Conservation (phyloP, 2,888 invertebrate species). For the Ganaspis brasiliensis region DNA sequence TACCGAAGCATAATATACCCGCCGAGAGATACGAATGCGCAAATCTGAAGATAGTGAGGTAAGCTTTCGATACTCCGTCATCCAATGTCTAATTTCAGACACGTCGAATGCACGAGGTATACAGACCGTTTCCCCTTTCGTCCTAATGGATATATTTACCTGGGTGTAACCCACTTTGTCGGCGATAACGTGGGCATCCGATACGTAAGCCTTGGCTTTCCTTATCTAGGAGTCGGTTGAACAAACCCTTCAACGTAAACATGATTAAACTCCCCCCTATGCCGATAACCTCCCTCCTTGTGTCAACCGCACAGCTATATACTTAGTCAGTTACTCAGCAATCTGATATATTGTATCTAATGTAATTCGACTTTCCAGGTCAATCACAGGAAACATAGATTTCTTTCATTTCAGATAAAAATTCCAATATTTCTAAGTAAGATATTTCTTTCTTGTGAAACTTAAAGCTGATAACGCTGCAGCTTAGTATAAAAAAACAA, state of each 20-base stretch:
- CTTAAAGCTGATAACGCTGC: no score
- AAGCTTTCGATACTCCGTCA: slow-evolving; percentile 54
- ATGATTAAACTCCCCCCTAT: slow-evolving; percentile 5
- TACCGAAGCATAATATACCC: slow-evolving; percentile 11
- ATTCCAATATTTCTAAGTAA: no score
- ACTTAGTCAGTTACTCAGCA: not conserved
- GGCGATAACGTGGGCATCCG: slow-evolving; percentile 66
- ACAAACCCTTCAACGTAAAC: slow-evolving; percentile 21
- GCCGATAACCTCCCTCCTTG: not conserved
- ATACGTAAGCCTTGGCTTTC: slow-evolving; percentile 48
- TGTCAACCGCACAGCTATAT: not conserved
- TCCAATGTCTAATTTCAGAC: slow-evolving; percentile 59
- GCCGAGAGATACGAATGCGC: slow-evolving; percentile 23
- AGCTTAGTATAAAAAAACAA: no score
- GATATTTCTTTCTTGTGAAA: no score
- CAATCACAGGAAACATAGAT: not conserved
- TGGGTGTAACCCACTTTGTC: slow-evolving; percentile 67
- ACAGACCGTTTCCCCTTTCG: slow-evolving; percentile 58
- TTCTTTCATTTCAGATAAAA: no score
- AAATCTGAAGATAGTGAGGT: slow-evolving; percentile 51
- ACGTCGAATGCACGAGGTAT: slow-evolving; percentile 53
- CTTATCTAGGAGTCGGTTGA: slow-evolving; percentile 16
- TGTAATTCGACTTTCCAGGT: not conserved
- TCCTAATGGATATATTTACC: slow-evolving; percentile 71
- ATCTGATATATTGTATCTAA: not conserved